Base-by-base conservation (phyloP, 1,140 invertebrate species). In the Dysdera silvatica region DNA sequence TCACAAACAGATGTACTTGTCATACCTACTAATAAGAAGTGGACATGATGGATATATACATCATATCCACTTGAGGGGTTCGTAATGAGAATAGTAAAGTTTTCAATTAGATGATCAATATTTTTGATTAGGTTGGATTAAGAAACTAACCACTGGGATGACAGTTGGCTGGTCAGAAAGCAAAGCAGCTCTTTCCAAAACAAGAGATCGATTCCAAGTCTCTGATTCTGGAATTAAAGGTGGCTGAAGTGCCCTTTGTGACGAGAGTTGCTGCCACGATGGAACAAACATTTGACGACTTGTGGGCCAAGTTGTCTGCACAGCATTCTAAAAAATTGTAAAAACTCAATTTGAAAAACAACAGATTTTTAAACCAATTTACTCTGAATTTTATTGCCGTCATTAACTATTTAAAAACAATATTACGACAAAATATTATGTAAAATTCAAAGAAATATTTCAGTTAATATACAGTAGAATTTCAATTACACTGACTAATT, bases 181-280 rank as follows among this genome's bases (percentile, higher is more conserved):
- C 53, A 86, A 80, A 37, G 85, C 82, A 31, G 85, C 82, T 49
- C 87, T 87, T 71, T 91, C 88, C 2, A 89, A 85, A 49, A 91
- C 82, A 4, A 92, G 76, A 7, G 89, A 88, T 68, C 87, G 80
- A 47, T 85, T 82, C 87, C 87, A 89, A 64, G 86, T 83, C 58
- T 81, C 83, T 37, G 82, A 79, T 61, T 86, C 83, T n/a, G 83
- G 82, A 3, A 87, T 70, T 10, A 78, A 71, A 66, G 84, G 84
- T 70, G 87, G 87, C 49, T 77, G 77, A 16, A 76, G 85, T 2
- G 86, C 82, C 32, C 87, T 84, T 70, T 85, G 86, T 4, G 83
- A 79, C 41, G 82, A 84, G 55, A 85, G 78, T 70, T 89, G 88
- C 68, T 89, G 87, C 89, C 89, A 92, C 0, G 87, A 86, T n/a